Conservation (phyloP, 2,888 invertebrate species). For the Monopis laevigella region DNA sequence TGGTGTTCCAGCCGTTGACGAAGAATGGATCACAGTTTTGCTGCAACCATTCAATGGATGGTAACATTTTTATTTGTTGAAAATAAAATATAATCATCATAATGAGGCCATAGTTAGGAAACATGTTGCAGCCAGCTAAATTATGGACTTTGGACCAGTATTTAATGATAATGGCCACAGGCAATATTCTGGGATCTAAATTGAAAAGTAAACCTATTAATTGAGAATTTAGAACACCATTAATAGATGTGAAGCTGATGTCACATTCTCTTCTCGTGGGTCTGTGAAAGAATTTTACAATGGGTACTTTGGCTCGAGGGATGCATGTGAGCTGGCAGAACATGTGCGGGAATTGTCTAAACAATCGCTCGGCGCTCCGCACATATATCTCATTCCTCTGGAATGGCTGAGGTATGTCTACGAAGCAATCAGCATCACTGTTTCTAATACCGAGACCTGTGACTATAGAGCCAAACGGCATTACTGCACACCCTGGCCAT, state of each 20-base stretch:
- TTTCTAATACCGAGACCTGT: conserved; percentile 74
- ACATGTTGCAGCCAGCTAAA: conserved; percentile 63
- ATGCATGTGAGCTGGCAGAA: conserved; percentile 72
- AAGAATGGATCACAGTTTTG: conserved; percentile 25
- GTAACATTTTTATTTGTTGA: conserved; percentile 68
- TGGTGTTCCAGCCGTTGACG: conserved; percentile 70
- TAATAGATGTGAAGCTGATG: conserved; percentile 75
- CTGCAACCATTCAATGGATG: conserved; percentile 63
- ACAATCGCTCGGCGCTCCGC: conserved; percentile 19
- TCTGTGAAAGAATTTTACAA: conserved; percentile 76
- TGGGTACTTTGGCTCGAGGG: conserved; percentile 78
- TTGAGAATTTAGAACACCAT: conserved; percentile 75
- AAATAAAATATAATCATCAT: conserved; percentile 76
- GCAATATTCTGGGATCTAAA: conserved; percentile 66
- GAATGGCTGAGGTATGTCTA: conserved; percentile 46
- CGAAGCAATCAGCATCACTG: conserved; percentile 79
- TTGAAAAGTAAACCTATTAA: conserved; percentile 70
- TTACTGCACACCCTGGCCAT: conserved; percentile 48
- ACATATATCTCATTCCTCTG: conserved; percentile 22
- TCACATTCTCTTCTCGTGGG: conserved; percentile 73
- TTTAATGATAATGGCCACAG: conserved; percentile 73
- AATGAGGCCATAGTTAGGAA: conserved; percentile 76
- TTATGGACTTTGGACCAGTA: conserved; percentile 76
- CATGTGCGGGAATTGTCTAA: neutral
- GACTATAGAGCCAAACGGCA: conserved; percentile 78